Percentiles rank a stretch among this genome's conserved stretches.
phyloP scores from a whole-genome alignment of 2,797 vertebrate genomes.

The Hephaestus fuliginosus region DNA sequence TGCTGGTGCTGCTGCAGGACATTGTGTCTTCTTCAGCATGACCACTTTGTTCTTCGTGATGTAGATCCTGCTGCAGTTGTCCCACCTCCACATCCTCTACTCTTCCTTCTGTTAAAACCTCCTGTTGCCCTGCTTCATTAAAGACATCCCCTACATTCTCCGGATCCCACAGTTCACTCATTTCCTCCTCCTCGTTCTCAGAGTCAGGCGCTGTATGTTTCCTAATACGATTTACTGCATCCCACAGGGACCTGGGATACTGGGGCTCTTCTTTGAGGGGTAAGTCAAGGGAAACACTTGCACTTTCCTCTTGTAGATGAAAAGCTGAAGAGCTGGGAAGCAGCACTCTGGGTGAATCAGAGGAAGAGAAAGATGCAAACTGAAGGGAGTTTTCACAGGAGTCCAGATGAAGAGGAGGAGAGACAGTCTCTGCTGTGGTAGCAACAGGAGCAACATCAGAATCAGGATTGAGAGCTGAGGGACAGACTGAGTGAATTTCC shows the following conservation, averaged over 20 bases:
- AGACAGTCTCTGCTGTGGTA: constrained; percentile 24
- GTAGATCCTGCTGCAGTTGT: constrained; percentile 22
- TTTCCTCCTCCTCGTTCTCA: constrained; percentile 91
- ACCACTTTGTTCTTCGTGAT: constrained; percentile 22
- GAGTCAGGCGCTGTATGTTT: constrained; percentile 96
- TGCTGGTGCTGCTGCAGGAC: constrained; percentile 82
- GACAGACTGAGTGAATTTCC: constrained; percentile 24
- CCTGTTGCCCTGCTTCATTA: constrained; percentile 26
- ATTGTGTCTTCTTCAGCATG: constrained; percentile 72
- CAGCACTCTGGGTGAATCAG: constrained; percentile 1
- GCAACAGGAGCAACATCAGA: constrained; percentile 10
- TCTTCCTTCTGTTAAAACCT: constrained; percentile 28
- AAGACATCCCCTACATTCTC: constrained; percentile 41
- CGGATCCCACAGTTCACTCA: constrained; percentile 77
- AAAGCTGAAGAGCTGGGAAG: constrained; percentile 19
- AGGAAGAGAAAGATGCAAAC: constrained; percentile 16
- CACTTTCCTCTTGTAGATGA: constrained; percentile 17
- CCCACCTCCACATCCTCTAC: neutral
- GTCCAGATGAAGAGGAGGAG: constrained; percentile 29
- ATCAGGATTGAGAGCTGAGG: constrained; percentile 15
- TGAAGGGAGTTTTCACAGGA: constrained; percentile 35
- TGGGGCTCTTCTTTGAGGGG: constrained; percentile 43
- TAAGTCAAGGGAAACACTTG: constrained; percentile 13
- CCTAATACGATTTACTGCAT: constrained; percentile 92
- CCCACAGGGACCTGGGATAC: constrained; percentile 86